These are phyloP conservation scores for Dermolepida albohirtum DNA, from an alignment of 2,888 invertebrate genomes.

Conservation along the genomic window DNA sequence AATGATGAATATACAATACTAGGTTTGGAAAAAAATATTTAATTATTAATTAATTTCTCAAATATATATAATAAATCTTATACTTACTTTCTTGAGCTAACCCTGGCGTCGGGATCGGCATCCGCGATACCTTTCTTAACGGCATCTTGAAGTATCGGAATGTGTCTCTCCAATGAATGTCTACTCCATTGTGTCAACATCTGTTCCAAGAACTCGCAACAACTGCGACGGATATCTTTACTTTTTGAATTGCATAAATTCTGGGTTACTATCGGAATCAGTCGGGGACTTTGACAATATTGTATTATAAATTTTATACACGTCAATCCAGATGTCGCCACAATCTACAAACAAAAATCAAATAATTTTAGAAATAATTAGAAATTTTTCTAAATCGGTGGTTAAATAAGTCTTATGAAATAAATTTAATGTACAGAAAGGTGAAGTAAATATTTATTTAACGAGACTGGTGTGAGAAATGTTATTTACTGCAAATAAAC, in stretches of 20 bases:
- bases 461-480: too few relatives aligned
- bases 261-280: constrained; percentile 82
- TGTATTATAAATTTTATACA: constrained; percentile 90
- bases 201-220: constrained; percentile 86
- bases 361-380: too few relatives aligned
- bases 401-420: too few relatives aligned
- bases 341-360: constrained; percentile 70
- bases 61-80: too few relatives aligned
- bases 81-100: constrained; percentile 81
- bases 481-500: too few relatives aligned
- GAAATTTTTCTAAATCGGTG: too few relatives aligned
- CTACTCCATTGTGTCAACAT: constrained; percentile 91
- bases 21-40: too few relatives aligned
- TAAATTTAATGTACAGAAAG: too few relatives aligned
- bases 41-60: too few relatives aligned
- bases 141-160: constrained; percentile 81
- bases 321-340: constrained; percentile 89
- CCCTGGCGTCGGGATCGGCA: constrained; percentile 92
- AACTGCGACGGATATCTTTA: constrained; percentile 85
- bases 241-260: constrained; percentile 87
- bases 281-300: constrained; percentile 82
- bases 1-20: too few relatives aligned
- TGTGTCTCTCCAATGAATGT: constrained; percentile 83
- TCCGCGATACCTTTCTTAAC: constrained; percentile 90
- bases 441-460: too few relatives aligned